phyloP scores from a whole-genome alignment of 2,797 vertebrate genomes.

The Acanthornis magna region DNA sequence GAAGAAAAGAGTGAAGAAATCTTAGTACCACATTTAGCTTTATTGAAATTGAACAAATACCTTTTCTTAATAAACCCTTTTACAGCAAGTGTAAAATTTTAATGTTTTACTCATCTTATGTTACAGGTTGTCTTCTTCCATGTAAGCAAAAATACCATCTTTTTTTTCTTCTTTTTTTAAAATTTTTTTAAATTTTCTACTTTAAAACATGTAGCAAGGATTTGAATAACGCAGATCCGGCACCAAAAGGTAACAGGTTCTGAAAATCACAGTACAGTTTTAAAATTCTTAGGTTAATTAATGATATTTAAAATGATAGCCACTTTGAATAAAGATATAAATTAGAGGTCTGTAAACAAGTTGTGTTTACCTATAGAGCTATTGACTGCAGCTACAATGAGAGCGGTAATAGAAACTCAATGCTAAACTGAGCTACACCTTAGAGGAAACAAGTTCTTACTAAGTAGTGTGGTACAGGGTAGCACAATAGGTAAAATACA shows the following conservation, averaged over 20 bases:
- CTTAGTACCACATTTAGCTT: constrained; percentile 84
- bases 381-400: constrained; percentile 76
- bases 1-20: constrained; percentile 14
- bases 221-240: constrained; percentile 76
- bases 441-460: constrained; percentile 72
- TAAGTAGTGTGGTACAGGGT: constrained; percentile 69
- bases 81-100: constrained; percentile 80
- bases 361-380: constrained; percentile 74
- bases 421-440: constrained; percentile 75
- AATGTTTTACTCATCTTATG: constrained; percentile 70
- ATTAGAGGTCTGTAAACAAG: constrained; percentile 76
- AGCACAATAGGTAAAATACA: constrained; percentile 74
- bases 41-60: constrained; percentile 88
- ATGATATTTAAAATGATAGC: constrained; percentile 78
- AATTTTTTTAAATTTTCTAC: constrained; percentile 63
- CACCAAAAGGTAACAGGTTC: constrained; percentile 79
- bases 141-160: constrained; percentile 81
- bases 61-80: constrained; percentile 76
- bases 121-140: constrained; percentile 72
- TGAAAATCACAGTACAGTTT: constrained; percentile 83
- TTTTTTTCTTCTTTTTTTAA: constrained; percentile 39
- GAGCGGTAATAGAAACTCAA: constrained; percentile 71
- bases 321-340: constrained; percentile 79
- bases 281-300: constrained; percentile 77
- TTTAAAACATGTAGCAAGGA: constrained; percentile 81